phyloP scores from a whole-genome alignment of 2,888 invertebrate genomes.

The Idaea dimidiata region DNA sequence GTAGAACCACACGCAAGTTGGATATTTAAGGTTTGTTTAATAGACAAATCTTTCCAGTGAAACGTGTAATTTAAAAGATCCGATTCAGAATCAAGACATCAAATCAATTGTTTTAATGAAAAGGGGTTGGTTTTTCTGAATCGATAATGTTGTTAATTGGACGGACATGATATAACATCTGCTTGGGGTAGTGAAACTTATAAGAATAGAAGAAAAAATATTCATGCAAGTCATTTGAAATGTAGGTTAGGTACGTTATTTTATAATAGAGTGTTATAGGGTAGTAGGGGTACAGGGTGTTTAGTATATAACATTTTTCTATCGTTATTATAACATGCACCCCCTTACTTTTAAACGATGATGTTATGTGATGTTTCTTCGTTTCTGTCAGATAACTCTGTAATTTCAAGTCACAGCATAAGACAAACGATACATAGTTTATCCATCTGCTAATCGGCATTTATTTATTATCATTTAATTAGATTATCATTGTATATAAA shows the following conservation, averaged over 20 bases:
- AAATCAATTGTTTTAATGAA: constrained; percentile 63
- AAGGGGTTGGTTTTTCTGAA: constrained; percentile 57
- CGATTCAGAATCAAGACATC: constrained; percentile 57
- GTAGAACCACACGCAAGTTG: constrained; percentile 53
- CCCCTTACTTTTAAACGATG: too few relatives aligned
- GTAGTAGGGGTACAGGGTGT: too few relatives aligned
- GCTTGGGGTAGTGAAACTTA: constrained; percentile 27
- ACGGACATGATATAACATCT: constrained; percentile 53
- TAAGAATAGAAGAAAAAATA: constrained; percentile 15
- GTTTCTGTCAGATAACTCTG: too few relatives aligned
- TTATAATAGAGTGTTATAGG: too few relatives aligned
- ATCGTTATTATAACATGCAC: too few relatives aligned
- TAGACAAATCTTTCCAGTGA: constrained; percentile 39
- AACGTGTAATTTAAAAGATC: constrained; percentile 63
- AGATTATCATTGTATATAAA: too few relatives aligned
- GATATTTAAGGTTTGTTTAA: constrained; percentile 41
- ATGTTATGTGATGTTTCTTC: too few relatives aligned
- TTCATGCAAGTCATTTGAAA: constrained; percentile 22
- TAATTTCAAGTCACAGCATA: too few relatives aligned
- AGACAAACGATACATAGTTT: too few relatives aligned
- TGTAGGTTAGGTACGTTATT: not conserved
- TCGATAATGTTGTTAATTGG: constrained; percentile 70
- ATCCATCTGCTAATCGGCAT: too few relatives aligned
- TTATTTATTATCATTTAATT: too few relatives aligned
- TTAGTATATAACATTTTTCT: too few relatives aligned